Percentiles rank a stretch among this genome's conserved stretches.
phyloP scores from a whole-genome alignment of 2,113 vertebrate species.

The Lophochroa leadbeateri region DNA sequence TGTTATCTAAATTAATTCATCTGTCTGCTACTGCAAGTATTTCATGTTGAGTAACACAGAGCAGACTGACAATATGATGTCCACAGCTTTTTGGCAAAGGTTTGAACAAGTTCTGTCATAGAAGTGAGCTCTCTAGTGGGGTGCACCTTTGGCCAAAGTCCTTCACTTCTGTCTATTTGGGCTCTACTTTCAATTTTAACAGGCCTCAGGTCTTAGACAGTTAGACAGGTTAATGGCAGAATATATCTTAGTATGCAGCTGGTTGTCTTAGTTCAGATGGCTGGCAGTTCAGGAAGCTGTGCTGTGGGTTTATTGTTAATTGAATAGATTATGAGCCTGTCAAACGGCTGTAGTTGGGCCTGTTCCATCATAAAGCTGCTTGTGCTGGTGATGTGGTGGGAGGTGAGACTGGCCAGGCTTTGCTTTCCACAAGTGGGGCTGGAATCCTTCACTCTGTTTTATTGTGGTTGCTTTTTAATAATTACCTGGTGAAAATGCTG shows the following conservation, averaged over 20 bases:
- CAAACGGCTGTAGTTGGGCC: background rate
- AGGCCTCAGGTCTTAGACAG: background rate
- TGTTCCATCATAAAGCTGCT: background rate
- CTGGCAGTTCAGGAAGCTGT: background rate
- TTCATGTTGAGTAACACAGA: background rate
- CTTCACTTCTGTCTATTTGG: background rate
- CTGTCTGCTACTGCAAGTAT: background rate
- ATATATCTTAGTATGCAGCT: background rate
- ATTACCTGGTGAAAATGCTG: background rate
- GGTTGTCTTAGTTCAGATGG: slow-evolving; percentile 6
- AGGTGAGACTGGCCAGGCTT: background rate
- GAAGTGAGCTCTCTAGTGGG: background rate
- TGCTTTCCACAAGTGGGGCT: background rate
- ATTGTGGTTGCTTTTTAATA: background rate
- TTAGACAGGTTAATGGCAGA: background rate
- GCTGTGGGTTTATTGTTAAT: slow-evolving; percentile 1
- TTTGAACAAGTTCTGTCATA: background rate
- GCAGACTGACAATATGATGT: background rate
- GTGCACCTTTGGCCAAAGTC: background rate
- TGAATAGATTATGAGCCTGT: slow-evolving; percentile 3
- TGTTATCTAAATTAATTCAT: slow-evolving; percentile 42
- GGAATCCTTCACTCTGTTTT: background rate
- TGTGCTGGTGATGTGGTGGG: background rate
- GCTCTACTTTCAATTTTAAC: background rate
- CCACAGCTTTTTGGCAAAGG: background rate